A percentile compares a stretch with the other conserved stretches of the same genome.
These are phyloP conservation scores for Danio aesculapii DNA, from an alignment of 2,797 vertebrate species.

Conservation along the genomic window DNA sequence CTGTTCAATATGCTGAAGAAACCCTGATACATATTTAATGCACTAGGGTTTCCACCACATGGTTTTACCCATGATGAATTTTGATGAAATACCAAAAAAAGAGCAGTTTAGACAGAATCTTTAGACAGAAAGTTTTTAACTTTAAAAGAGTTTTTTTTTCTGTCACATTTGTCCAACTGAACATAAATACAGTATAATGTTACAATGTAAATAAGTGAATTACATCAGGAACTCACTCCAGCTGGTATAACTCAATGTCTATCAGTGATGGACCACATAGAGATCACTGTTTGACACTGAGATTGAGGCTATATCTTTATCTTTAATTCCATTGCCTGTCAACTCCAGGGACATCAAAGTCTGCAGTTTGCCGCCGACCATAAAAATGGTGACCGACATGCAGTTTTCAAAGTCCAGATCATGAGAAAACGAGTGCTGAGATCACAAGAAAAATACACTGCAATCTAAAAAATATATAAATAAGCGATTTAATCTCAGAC, in stretches of 20 bases:
- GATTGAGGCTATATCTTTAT: neutral
- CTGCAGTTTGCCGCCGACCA: neutral
- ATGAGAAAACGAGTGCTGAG: neutral
- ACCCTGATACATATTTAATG: no score
- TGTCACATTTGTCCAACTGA: neutral
- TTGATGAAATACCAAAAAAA: no score
- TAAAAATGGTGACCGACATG: neutral
- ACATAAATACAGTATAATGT: neutral
- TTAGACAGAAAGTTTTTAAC: neutral
- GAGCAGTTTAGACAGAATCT: no score
- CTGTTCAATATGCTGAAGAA: no score
- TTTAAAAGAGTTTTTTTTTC: neutral
- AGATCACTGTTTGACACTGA: conserved; percentile 19
- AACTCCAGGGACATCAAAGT: neutral
- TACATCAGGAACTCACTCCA: neutral
- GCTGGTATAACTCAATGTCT: neutral
- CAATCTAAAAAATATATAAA: neutral
- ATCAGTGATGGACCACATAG: conserved; percentile 21
- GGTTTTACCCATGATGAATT: no score
- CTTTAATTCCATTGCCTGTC: conserved; percentile 6
- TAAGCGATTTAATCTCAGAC: neutral
- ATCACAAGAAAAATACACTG: neutral
- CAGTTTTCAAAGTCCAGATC: neutral
- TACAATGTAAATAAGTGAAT: neutral
- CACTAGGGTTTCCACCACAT: no score